Evolutionary conservation across 2,888 invertebrate genomes (phyloP), one percentile per base, ranked within the genome.

Genomic region (Ectemnius cavifrons): DNA sequence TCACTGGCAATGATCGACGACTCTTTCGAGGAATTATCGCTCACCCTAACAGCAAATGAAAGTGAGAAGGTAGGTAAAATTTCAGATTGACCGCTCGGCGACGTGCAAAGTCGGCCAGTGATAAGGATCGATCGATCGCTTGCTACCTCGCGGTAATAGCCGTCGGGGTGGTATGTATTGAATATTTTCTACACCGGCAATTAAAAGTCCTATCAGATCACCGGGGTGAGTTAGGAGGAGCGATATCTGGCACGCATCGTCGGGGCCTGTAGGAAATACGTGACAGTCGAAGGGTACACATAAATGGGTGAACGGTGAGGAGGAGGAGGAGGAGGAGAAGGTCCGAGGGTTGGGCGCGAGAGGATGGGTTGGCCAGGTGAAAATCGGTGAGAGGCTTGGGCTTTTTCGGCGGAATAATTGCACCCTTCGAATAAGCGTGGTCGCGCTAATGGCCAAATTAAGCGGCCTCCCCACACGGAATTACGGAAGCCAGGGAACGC

Each of bases 401-500:
- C 74, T 79, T 76, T 76, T 72, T 68, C 63, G 71, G 62, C 57
- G 64, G 71, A 77, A 73, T 79, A 83, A 80, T 83, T 81, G 74
- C 78, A 72, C 76, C 62, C 75, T 72, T 80, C 80, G 81, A 81
- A 83, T 83, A 78, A 83, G 80, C 81, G 75, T 68, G 74, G 73
- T 79, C 83, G 75, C 72, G 80, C 84, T 86, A 86, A 86, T 85
- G 86, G 84, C 72, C 86, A 82, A 86, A 86, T 86, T 85, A 85
- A 85, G 83, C 82, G 83, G 73, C 80, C 77, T 84, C 84, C 82
- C 83, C 80, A 83, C 78, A 84, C 81, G 85, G 84, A 87, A 88
- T 88, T 88, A 87, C 89, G 89, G 88, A 89, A 89, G 88, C 87
- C 86, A 79, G 80, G 81, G 82, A 37, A 11, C 37, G 37, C 23